A percentile compares a stretch with the other conserved stretches of the same genome.
Evolutionary conservation across 2,797 vertebrate genomes (phyloP).

Genomic region (Melanotaenia boesemani): DNA sequence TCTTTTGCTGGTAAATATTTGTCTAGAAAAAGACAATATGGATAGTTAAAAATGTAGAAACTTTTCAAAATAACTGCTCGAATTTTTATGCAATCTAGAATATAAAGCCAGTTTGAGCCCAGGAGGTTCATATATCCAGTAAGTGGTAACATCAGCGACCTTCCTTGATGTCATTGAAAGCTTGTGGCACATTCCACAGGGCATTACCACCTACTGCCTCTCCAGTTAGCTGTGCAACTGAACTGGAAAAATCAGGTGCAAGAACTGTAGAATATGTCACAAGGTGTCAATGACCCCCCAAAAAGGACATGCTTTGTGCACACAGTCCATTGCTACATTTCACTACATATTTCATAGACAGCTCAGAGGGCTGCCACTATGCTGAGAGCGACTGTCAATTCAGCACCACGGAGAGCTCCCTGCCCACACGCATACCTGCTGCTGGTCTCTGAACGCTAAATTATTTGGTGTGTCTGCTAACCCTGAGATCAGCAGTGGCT

Average conservation of each 20-base stretch:
- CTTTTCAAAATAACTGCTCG: too few relatives aligned
- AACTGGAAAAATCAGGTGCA: constrained; percentile 62
- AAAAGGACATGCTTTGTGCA: constrained; percentile 58
- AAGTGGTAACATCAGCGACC: constrained; percentile 18
- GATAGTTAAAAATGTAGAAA: too few relatives aligned
- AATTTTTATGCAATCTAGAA: too few relatives aligned
- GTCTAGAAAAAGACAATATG: too few relatives aligned
- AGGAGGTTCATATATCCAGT: too few relatives aligned
- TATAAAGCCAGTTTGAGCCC: too few relatives aligned
- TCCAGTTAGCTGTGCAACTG: constrained; percentile 32
- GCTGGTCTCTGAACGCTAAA: constrained; percentile 16
- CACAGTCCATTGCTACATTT: constrained; percentile 38
- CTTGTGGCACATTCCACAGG: constrained; percentile 34
- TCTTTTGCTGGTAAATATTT: too few relatives aligned
- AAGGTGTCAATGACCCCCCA: constrained; percentile 47
- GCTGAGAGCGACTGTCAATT: constrained; percentile 18
- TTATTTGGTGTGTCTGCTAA: constrained; percentile 7
- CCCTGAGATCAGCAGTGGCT: constrained; percentile 13
- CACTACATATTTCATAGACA: constrained; percentile 35
- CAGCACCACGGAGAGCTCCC: constrained; percentile 51
- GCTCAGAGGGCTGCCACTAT: constrained; percentile 15
- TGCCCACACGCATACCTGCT: not conserved
- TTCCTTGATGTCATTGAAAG: constrained; percentile 48
- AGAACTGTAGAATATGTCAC: constrained; percentile 43
- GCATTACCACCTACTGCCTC: constrained; percentile 31